These are phyloP conservation scores for Notothenia rossii DNA, from an alignment of 2,113 vertebrate species.

Conservation along the genomic window DNA sequence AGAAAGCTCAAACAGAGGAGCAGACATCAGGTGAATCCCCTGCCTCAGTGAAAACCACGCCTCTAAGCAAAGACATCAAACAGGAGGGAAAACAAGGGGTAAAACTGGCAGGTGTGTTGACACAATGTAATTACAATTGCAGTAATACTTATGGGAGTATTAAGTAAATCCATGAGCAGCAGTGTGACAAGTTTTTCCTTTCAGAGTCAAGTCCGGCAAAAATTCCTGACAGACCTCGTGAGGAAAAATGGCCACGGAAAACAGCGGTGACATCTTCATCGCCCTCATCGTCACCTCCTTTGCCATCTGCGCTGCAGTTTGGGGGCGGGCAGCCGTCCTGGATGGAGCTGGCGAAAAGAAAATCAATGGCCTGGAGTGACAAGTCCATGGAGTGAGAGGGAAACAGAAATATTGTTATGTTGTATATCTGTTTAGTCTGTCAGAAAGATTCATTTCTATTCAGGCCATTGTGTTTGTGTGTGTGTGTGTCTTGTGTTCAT, in stretches of 20 bases:
- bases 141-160: background rate
- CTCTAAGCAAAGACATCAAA: slow-evolving; percentile 40
- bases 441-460: background rate
- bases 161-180: background rate
- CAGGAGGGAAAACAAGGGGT: slow-evolving; percentile 45
- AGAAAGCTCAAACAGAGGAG: slow-evolving; percentile 50
- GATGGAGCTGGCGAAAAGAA: slow-evolving; percentile 98
- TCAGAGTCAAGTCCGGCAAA: slow-evolving; percentile 69
- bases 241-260: slow-evolving; percentile 82
- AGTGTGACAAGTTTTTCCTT: slow-evolving; percentile 17
- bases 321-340: slow-evolving; percentile 88
- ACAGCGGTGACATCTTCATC: slow-evolving; percentile 43
- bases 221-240: slow-evolving; percentile 54
- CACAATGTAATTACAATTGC: background rate
- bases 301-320: slow-evolving; percentile 69
- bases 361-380: slow-evolving; percentile 97
- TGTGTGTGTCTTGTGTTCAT: slow-evolving; percentile 2
- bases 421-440: background rate
- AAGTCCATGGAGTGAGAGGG: slow-evolving; percentile 85
- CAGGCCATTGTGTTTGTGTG: slow-evolving; percentile 13
- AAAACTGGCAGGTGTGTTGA: slow-evolving; percentile 57
- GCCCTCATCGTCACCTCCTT: slow-evolving; percentile 55
- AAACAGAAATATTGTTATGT: background rate
- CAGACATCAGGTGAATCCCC: slow-evolving; percentile 48
- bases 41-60: background rate